These are phyloP conservation scores for Aegithalos caudatus DNA, from an alignment of 2,113 vertebrate genomes.

Conservation along the genomic window DNA sequence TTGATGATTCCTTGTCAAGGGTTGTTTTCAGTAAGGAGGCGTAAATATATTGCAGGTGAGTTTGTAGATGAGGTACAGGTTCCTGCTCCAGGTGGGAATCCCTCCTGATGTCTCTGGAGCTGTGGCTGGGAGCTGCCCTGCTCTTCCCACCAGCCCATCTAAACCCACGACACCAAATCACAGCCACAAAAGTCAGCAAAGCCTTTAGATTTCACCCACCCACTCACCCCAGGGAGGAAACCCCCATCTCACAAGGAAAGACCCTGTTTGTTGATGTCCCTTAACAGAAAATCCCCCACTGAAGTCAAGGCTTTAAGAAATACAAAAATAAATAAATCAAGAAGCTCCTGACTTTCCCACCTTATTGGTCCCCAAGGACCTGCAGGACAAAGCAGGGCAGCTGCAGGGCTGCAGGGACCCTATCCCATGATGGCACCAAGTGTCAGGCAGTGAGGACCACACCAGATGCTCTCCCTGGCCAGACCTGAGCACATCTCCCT, in stretches of 20 bases:
- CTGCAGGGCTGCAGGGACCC: background rate
- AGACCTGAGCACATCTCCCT: background rate
- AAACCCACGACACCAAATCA: background rate
- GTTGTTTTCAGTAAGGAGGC: background rate
- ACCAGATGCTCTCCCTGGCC: accelerated
- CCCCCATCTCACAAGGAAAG: background rate
- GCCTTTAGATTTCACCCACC: background rate
- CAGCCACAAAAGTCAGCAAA: background rate
- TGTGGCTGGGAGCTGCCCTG: background rate
- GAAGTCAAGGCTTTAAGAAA: background rate
- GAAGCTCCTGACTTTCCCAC: background rate
- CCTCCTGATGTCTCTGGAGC: background rate
- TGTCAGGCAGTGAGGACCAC: background rate
- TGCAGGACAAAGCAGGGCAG: background rate
- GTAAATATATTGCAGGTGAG: background rate
- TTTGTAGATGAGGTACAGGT: accelerated
- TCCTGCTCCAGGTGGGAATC: background rate
- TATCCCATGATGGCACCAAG: background rate
- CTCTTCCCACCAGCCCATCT: background rate
- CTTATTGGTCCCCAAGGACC: background rate
- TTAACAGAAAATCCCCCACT: background rate
- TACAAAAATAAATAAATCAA: background rate
- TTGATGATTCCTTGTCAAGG: background rate
- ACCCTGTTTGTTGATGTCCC: background rate
- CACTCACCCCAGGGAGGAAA: background rate